Evolutionary conservation across 2,113 vertebrate species (phyloP).

Genomic region (Calidris pugnax): DNA sequence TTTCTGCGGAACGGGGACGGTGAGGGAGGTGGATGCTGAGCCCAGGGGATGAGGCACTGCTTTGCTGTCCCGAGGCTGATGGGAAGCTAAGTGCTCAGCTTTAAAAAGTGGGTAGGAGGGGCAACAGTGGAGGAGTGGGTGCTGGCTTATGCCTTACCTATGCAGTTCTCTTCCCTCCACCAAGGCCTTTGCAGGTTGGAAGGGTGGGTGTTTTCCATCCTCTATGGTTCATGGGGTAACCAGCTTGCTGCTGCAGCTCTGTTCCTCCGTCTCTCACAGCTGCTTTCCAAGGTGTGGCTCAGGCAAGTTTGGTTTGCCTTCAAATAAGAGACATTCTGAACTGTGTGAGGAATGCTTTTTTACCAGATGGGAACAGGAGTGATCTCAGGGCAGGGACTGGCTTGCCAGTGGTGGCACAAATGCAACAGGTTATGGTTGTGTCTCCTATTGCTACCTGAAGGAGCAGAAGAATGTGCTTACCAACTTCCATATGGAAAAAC

Average conservation of each 20-base stretch:
- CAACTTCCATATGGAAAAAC: accelerated
- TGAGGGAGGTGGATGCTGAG: too few relatives aligned
- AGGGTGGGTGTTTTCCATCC: accelerated
- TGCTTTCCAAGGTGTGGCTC: neutral
- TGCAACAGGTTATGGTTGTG: accelerated
- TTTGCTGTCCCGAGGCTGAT: accelerated
- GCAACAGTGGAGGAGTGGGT: accelerated
- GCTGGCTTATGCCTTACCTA: accelerated
- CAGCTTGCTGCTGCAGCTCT: neutral
- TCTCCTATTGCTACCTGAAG: neutral
- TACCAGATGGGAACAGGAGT: accelerated
- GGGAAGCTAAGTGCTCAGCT: neutral
- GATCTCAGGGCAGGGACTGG: neutral
- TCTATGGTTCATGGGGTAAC: accelerated
- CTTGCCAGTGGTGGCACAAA: accelerated
- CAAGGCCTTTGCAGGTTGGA: accelerated
- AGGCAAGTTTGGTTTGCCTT: neutral
- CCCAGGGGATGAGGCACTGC: accelerated
- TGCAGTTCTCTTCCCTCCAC: accelerated
- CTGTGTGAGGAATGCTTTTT: accelerated
- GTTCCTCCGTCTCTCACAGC: too few relatives aligned
- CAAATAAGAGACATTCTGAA: neutral
- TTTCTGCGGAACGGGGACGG: accelerated
- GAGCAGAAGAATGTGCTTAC: neutral
- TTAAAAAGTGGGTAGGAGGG: accelerated